These are phyloP conservation scores for Leuctra nigra DNA, from an alignment of 2,888 invertebrate species.

Conservation along the genomic window DNA sequence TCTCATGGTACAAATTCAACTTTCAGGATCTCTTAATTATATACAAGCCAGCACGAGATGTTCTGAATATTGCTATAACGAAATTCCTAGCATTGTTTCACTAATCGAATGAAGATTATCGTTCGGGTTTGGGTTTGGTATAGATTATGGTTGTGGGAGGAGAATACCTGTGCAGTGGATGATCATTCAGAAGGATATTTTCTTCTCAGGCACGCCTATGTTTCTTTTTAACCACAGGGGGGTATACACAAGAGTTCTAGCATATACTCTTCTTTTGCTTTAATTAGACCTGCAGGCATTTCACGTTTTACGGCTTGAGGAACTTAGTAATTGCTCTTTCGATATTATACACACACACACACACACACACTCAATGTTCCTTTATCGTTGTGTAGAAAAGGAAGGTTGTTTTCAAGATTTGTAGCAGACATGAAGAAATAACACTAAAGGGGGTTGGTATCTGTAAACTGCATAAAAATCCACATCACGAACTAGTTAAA, in stretches of 20 bases:
- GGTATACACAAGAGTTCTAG: not conserved
- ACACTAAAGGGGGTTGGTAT: not conserved
- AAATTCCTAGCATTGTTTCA: constrained; percentile 7
- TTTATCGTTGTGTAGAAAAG: constrained; percentile 4
- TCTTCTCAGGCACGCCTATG: constrained; percentile 15
- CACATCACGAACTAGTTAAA: not conserved
- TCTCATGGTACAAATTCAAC: not conserved
- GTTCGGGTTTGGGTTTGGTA: not conserved
- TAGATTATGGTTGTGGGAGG: constrained; percentile 11
- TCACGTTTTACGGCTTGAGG: constrained; percentile 20
- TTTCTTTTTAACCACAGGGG: constrained; percentile 17
- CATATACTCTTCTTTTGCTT: constrained; percentile 16
- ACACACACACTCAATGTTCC: not conserved
- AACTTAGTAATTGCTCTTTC: constrained; percentile 1
- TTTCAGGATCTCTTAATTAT: not conserved
- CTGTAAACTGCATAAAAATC: not conserved
- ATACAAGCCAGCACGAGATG: constrained; percentile 1
- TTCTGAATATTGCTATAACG: not conserved
- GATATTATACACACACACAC: constrained; percentile 1
- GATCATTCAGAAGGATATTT: constrained; percentile 17
- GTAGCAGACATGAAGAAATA: not conserved
- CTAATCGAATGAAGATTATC: constrained; percentile 11
- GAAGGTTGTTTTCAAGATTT: constrained; percentile 16
- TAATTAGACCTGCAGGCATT: constrained; percentile 21
- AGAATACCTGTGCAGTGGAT: constrained; percentile 12